Base-by-base conservation (phyloP, 2,888 invertebrate genomes). In the Drosophila paranaensis region DNA sequence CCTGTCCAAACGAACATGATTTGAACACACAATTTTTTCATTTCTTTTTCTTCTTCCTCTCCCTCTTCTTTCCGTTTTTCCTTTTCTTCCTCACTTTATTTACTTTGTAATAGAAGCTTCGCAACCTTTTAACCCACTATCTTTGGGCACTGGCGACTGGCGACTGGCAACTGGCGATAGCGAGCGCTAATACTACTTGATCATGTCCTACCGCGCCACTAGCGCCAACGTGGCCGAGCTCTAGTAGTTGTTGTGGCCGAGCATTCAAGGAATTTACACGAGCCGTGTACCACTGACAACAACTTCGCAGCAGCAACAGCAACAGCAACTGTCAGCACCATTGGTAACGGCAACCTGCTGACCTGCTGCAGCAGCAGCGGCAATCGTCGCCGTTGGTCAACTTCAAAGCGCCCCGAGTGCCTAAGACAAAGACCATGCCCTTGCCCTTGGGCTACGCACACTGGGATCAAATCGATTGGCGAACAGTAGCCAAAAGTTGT, bases 1-100 rank as follows among this genome's bases (percentile, higher is more conserved):
- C 87, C 91, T 92, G 92, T 92, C 92, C 88, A 90, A 78, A 88
- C 80, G 82, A 85, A 92, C 92, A 92, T 90, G 90, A 91, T 89
- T 92, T 85, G 81, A 88, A 88, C 50, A 86, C 88, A 86, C 85
- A 83, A 85, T 90, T 91, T 90, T 88, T 54, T 54, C n/a, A 33
- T 30, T 48, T 48, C 53, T 68, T 77, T 79, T 73, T 75, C 72
- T 71, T 55, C 50, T 74, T 68, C n/a, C n/a, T 25, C n/a, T 13
- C 0, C 39, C 14, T 39, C 14, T 14, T 3, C n/a, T 46, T 16
- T 9, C 33, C 6, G 2, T 13, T 50, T 77, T 54, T 25, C 48
- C 69, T 75, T 74, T 71, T 72, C 72, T 71, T 61, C 74, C 67
- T 72, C 72, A 67, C 61, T 53, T 75, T 73, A 27, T 51, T 63